Percentiles rank a stretch among this genome's conserved stretches.
These are phyloP conservation scores for Ornithoptera alexandrae DNA, from an alignment of 2,888 invertebrate genomes.

Conservation along the genomic window DNA sequence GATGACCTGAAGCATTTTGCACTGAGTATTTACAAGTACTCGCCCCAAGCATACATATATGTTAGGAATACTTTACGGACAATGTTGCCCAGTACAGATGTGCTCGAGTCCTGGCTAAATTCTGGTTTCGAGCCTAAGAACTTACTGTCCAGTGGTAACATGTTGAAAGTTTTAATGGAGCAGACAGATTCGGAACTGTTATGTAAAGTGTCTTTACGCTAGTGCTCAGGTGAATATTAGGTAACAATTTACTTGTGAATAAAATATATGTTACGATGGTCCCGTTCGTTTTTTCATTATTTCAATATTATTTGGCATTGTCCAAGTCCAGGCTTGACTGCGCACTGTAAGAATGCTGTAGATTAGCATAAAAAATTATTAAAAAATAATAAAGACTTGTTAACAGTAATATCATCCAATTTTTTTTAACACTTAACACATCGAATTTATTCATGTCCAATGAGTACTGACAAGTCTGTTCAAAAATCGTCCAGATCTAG, in stretches of 20 bases:
- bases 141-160: conserved; percentile 52
- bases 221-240: conserved; percentile 40
- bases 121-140: conserved; percentile 64
- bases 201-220: conserved; percentile 64
- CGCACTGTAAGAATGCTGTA: too few relatives aligned
- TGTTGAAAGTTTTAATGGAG: conserved; percentile 65
- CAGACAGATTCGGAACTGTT: conserved; percentile 65
- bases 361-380: too few relatives aligned
- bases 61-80: conserved; percentile 69
- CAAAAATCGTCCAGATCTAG: too few relatives aligned
- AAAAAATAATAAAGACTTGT: too few relatives aligned
- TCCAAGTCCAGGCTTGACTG: too few relatives aligned
- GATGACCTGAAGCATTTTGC: conserved; percentile 73
- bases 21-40: conserved; percentile 70
- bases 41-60: conserved; percentile 73
- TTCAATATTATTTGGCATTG: too few relatives aligned
- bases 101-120: conserved; percentile 64
- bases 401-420: too few relatives aligned
- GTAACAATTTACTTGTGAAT: conserved; percentile 39
- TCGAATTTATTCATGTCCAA: too few relatives aligned
- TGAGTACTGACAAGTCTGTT: too few relatives aligned
- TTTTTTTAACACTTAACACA: too few relatives aligned
- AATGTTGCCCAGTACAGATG: conserved; percentile 68
- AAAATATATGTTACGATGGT: conserved; percentile 30
- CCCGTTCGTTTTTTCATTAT: neutral